Percentiles rank a stretch among this genome's conserved stretches.
These are phyloP conservation scores for Sciurus carolinensis DNA, from an alignment of 2,797 vertebrate species.

Conservation along the genomic window DNA sequence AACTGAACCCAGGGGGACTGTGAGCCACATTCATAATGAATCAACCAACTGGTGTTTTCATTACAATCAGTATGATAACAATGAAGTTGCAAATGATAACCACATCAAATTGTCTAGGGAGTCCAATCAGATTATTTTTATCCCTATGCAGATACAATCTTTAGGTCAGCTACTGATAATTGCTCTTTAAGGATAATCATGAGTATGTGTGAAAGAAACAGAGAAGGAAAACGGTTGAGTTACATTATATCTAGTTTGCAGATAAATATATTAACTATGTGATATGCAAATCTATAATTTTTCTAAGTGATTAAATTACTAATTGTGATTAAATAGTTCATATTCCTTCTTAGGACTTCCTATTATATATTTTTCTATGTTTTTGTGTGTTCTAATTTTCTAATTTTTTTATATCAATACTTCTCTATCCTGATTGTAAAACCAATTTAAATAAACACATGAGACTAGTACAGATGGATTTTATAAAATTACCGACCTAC, in stretches of 20 bases:
- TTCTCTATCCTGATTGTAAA: conserved; percentile 33
- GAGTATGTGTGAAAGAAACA: background rate
- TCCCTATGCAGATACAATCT: conserved; percentile 32
- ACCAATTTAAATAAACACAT: conserved; percentile 57
- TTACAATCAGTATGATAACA: background rate
- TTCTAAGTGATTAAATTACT: conserved; percentile 28
- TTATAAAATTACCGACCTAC: conserved; percentile 17
- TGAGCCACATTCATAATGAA: conserved; percentile 39
- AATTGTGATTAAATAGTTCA: conserved; percentile 70
- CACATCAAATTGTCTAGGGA: conserved; percentile 16
- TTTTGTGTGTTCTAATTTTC: conserved; percentile 67
- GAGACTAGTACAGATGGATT: conserved; percentile 4
- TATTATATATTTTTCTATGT: background rate
- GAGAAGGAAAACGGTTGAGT: conserved; percentile 22
- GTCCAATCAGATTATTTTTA: conserved; percentile 33
- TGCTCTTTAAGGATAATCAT: background rate
- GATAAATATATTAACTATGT: conserved; percentile 66
- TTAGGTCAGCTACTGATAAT: conserved; percentile 46
- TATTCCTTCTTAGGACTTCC: conserved; percentile 35
- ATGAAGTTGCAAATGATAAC: conserved; percentile 28
- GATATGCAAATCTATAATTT: conserved; percentile 65
- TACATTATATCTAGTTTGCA: conserved; percentile 70
- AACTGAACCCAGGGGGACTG: background rate
- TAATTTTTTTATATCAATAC: background rate
- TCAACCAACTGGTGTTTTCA: conserved; percentile 1